Base-by-base conservation (phyloP, 2,888 invertebrate species). In the Flabesymbios commensalis region DNA sequence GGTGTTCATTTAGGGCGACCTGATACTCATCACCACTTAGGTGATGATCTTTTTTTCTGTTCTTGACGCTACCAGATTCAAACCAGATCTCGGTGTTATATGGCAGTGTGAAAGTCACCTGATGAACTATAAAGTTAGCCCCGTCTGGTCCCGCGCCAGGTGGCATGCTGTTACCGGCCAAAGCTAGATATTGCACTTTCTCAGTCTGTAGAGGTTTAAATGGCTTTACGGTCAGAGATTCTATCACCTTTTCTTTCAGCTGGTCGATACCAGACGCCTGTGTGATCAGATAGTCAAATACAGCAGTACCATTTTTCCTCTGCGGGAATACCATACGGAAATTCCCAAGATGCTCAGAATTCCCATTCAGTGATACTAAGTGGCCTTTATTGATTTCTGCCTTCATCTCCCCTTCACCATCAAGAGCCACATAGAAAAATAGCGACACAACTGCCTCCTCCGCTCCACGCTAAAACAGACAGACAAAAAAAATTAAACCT, bases 21-120 rank as follows among this genome's bases (percentile, higher is more conserved):
- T 72, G 67, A 64, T 77, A 78, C 7, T 70, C 63, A 3, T 75
- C 67, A 19, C 78, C 79, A 47, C 68, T 60, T 14, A 80, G 64
- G 36, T 68, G 61, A n/a, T n/a, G n/a, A 31, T 85, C 61, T 84
- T 72, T 72, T 88, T 90, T 7, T 87, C 89, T 57, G 14, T 42
- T 39, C 2, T 42, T 32, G 60, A 74, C 66, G 58, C 79, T 79
- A 1, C 68, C 75, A 0, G 93, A 91, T 67, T 93, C 90, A 77
- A 90, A 96, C 0, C 90, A 88, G 0, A 95, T 75, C 75, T 96
- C 95, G 63, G 95, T 80, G 0, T 89, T 87, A 72, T 93, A 92
- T 0, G 94, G 93, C 0, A 92, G 85, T 71, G 68, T 68, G 7
- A 74, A 72, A 26, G 81, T 81, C 29, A 79, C 73, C 58, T 81